These are phyloP conservation scores for Nomada flava DNA, from an alignment of 2,888 invertebrate genomes.

Conservation along the genomic window DNA sequence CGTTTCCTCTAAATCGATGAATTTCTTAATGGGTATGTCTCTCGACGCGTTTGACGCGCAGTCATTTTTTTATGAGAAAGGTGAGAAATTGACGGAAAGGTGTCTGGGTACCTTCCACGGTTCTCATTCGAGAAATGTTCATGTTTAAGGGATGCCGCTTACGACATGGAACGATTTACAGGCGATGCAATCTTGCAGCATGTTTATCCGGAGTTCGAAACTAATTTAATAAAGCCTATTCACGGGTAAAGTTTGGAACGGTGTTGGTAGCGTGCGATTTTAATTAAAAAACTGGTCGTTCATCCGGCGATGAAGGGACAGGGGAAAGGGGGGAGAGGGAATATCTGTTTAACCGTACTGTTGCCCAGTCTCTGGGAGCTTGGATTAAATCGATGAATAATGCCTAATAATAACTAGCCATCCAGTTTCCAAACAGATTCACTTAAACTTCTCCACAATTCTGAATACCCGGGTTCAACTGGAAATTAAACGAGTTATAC, in stretches of 20 bases:
- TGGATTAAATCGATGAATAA: background rate
- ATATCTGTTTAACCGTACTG: constrained; percentile 20
- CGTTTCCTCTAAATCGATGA: background rate
- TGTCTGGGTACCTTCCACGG: too few species aligned
- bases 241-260: constrained; percentile 43
- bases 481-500: background rate
- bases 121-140: too few species aligned
- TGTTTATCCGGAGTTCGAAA: constrained; percentile 50
- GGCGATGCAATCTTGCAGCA: constrained; percentile 32
- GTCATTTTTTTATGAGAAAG: background rate
- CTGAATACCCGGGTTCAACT: background rate
- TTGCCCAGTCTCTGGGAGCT: background rate
- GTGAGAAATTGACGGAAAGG: too few species aligned
- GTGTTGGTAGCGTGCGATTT: constrained; percentile 61
- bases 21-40: constrained; percentile 8
- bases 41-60: background rate
- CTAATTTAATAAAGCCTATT: constrained; percentile 64
- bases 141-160: background rate
- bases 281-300: constrained; percentile 74
- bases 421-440: background rate
- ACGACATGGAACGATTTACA: constrained; percentile 28
- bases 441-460: background rate
- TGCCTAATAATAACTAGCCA: background rate
- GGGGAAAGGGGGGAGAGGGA: constrained; percentile 3
- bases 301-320: constrained; percentile 27